Conservation (phyloP, 1,140 invertebrate species). For the Helicorthomorpha holstii region DNA sequence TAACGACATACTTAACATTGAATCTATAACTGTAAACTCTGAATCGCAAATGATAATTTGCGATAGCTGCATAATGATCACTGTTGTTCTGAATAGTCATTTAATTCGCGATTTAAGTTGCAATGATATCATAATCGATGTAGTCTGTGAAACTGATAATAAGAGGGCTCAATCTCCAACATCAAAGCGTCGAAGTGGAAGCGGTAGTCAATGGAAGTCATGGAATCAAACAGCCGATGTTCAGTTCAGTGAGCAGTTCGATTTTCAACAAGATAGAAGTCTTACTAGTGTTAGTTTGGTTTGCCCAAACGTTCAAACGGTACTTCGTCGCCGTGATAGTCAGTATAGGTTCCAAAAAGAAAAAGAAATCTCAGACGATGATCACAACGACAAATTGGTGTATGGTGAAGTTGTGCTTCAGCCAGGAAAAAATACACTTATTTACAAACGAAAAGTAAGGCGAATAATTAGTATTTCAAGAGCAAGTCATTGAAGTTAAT, state of each 20-base stretch:
- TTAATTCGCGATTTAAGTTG: neutral
- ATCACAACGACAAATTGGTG: conserved; percentile 42
- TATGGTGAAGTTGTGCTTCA: conserved; percentile 34
- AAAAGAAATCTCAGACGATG: conserved; percentile 27
- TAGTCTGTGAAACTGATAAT: neutral
- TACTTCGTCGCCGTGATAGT: conserved; percentile 18
- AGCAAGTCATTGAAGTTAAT: conserved; percentile 2
- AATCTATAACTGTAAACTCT: neutral
- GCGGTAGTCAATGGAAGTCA: neutral
- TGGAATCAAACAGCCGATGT: neutral
- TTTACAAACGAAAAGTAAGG: conserved; percentile 36
- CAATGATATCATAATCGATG: neutral
- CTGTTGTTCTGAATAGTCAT: neutral
- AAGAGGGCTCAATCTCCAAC: neutral
- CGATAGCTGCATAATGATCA: neutral
- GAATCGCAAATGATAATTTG: neutral
- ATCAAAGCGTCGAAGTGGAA: neutral
- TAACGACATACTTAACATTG: conserved; percentile 8
- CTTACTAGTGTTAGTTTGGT: conserved; percentile 21
- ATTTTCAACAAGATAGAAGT: conserved; percentile 61
- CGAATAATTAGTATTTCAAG: conserved; percentile 1
- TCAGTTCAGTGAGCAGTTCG: conserved; percentile 43
- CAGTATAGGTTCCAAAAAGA: conserved; percentile 18
- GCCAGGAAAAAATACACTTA: conserved; percentile 54
- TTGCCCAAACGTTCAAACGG: conserved; percentile 21